phyloP scores from a whole-genome alignment of 2,888 invertebrate species.

The Xestia sexstrigata region DNA sequence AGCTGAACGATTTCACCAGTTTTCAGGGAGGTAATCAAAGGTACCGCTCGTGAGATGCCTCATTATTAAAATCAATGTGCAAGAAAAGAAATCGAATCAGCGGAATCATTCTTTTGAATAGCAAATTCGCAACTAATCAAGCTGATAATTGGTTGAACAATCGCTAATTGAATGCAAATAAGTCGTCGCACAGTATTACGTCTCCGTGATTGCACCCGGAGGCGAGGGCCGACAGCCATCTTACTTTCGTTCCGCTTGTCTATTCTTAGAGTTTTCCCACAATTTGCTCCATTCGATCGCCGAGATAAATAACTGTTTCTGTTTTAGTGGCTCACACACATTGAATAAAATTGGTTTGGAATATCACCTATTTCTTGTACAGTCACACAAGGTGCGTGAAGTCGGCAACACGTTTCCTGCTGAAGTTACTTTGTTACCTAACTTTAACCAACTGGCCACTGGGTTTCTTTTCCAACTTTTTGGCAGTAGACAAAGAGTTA shows the following conservation, averaged over 20 bases:
- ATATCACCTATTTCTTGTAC: slow-evolving; percentile 34
- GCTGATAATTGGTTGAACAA: slow-evolving; percentile 51
- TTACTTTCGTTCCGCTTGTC: slow-evolving; percentile 84
- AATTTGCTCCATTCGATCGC: slow-evolving; percentile 78
- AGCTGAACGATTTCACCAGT: not conserved
- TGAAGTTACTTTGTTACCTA: slow-evolving; percentile 12
- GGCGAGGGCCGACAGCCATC: slow-evolving; percentile 71
- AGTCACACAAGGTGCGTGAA: slow-evolving; percentile 15
- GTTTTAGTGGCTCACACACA: slow-evolving; percentile 54
- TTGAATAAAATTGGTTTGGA: slow-evolving; percentile 41
- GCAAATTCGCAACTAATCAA: slow-evolving; percentile 35
- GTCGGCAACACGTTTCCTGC: slow-evolving; percentile 1
- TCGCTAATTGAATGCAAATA: slow-evolving; percentile 61
- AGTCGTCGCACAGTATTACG: slow-evolving; percentile 52
- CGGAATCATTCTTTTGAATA: slow-evolving; percentile 31
- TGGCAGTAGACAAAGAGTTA: slow-evolving; percentile 26
- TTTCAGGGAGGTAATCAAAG: slow-evolving; percentile 8
- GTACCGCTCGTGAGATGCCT: not conserved
- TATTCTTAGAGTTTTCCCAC: slow-evolving; percentile 84
- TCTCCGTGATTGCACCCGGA: slow-evolving; percentile 66
- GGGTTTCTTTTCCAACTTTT: slow-evolving; percentile 35
- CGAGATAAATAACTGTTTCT: slow-evolving; percentile 70
- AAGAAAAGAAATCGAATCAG: slow-evolving; percentile 23
- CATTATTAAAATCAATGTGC: not conserved
- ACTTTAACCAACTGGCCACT: not conserved